Percentiles rank a stretch among this genome's conserved stretches.
Evolutionary conservation across 2,113 vertebrate genomes (phyloP).

Genomic region (Ameiurus melas): DNA sequence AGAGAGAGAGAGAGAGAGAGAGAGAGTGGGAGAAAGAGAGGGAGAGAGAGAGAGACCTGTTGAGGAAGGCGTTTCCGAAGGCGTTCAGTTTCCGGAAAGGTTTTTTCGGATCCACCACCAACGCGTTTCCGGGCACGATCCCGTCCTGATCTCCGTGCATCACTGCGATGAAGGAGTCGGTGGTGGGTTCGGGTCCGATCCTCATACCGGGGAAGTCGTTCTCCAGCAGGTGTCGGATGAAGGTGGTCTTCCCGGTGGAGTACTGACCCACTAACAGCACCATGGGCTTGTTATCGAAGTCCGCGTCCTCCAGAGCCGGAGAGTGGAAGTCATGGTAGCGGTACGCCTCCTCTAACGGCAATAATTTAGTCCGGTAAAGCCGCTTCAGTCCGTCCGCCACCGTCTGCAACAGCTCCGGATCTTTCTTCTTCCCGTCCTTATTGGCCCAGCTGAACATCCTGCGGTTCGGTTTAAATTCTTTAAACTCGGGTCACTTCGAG

Average conservation of each 20-base stretch:
- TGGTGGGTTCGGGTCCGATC: slow-evolving; percentile 73
- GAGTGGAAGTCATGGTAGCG: slow-evolving; percentile 88
- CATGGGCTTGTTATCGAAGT: slow-evolving; percentile 82
- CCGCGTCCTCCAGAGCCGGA: slow-evolving; percentile 83
- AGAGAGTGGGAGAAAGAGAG: too few species aligned
- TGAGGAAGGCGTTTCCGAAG: slow-evolving; percentile 81
- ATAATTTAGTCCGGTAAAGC: slow-evolving; percentile 80
- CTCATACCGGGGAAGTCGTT: slow-evolving; percentile 82
- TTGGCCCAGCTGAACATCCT: slow-evolving; percentile 83
- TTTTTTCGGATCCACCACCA: slow-evolving; percentile 62
- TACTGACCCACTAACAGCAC: slow-evolving; percentile 86
- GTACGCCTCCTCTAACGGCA: slow-evolving; percentile 84
- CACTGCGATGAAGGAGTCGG: slow-evolving; percentile 77
- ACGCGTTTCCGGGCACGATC: slow-evolving; percentile 73
- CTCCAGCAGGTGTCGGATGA: slow-evolving; percentile 81
- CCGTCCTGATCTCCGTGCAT: slow-evolving; percentile 79
- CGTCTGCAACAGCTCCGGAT: slow-evolving; percentile 80
- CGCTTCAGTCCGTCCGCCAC: slow-evolving; percentile 79
- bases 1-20: too few species aligned
- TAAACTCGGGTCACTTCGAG: background rate
- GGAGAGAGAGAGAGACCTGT: slow-evolving; percentile 65
- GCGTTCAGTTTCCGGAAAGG: slow-evolving; percentile 77
- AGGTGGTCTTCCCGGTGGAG: slow-evolving; percentile 87
- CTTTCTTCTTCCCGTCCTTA: slow-evolving; percentile 77
- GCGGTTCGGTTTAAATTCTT: background rate